Conservation (phyloP, 1,140 invertebrate species). For the Nixonia krombeini region DNA sequence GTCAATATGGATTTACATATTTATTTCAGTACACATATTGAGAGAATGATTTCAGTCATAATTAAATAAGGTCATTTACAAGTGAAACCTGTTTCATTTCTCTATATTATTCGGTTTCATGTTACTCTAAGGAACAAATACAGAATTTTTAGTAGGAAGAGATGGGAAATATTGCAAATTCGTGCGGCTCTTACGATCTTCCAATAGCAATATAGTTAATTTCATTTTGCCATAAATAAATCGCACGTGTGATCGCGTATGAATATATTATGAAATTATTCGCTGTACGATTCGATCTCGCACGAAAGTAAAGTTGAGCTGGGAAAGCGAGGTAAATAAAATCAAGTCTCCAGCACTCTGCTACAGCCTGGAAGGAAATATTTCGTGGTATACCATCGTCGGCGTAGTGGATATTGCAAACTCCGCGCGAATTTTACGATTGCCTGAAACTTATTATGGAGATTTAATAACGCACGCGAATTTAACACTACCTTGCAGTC, state of each 20-base stretch:
- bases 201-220: too few species aligned
- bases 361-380: conserved; percentile 35
- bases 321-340: conserved; percentile 40
- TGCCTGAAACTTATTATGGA: conserved; percentile 48
- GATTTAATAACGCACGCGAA: conserved; percentile 47
- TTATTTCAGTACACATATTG: too few species aligned
- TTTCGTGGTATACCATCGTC: conserved; percentile 29
- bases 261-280: conserved; percentile 28
- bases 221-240: too few species aligned
- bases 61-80: too few species aligned
- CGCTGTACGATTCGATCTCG: conserved; percentile 24
- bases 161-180: too few species aligned
- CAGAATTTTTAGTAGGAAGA: too few species aligned
- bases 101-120: too few species aligned
- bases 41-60: too few species aligned
- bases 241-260: background rate
- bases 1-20: too few species aligned
- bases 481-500: conserved; percentile 34
- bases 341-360: conserved; percentile 24
- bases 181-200: too few species aligned
- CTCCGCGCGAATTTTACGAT: conserved; percentile 40
- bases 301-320: conserved; percentile 38
- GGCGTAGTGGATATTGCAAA: conserved; percentile 39
- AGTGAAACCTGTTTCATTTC: too few species aligned
- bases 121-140: too few species aligned